These are phyloP conservation scores for Bos indicus DNA, from an alignment of 2,113 vertebrate genomes.

Conservation along the genomic window DNA sequence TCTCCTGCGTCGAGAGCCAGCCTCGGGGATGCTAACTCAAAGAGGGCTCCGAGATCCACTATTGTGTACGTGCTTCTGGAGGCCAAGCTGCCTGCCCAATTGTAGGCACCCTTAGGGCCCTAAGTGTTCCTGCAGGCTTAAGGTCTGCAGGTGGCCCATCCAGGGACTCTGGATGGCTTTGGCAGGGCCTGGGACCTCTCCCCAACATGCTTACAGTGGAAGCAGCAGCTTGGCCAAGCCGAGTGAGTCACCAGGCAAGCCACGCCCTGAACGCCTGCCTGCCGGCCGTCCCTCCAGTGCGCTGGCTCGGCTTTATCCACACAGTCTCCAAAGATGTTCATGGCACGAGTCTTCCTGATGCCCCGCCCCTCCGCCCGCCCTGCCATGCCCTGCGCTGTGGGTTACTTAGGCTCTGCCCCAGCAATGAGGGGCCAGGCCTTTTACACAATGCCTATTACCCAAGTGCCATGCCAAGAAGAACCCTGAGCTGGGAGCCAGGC, in stretches of 20 bases:
- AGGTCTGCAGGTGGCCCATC: background rate
- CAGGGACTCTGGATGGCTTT: background rate
- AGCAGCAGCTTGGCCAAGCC: background rate
- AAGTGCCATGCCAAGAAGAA: background rate
- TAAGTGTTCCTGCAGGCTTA: background rate
- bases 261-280: background rate
- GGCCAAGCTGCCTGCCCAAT: background rate
- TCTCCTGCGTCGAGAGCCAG: background rate
- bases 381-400: background rate
- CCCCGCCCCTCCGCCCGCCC: background rate
- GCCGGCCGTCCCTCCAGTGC: background rate
- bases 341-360: background rate
- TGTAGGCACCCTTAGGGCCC: background rate
- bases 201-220: background rate
- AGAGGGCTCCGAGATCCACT: background rate
- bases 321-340: too few relatives aligned
- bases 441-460: background rate
- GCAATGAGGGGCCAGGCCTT: background rate
- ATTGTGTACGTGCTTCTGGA: fast-evolving
- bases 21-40: background rate
- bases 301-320: background rate
- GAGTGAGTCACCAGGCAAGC: background rate
- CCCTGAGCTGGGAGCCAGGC: background rate
- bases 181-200: background rate
- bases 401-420: background rate